Evolutionary conservation across 1,140 invertebrate genomes (phyloP), one percentile per base, ranked within the genome.

Genomic region (Calosoma granatense): DNA sequence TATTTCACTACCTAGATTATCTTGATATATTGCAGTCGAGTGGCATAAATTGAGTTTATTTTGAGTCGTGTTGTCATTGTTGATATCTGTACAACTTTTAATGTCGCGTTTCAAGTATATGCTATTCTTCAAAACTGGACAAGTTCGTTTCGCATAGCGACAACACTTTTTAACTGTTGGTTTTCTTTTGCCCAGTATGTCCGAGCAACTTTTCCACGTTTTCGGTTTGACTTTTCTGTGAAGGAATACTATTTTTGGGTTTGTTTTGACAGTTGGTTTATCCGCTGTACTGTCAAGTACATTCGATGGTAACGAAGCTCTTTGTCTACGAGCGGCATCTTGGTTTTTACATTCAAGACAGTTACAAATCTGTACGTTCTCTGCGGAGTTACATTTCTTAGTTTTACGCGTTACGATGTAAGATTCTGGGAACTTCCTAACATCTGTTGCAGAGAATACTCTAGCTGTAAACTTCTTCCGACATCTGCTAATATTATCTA

Each of bases 151-250:
- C 6, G 70, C 70, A 51, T 65, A 64, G 55, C 64, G 61, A 59
- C 70, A 72, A 57, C 70, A 72, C 57, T 71, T 71, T 39, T 66
- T 63, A 12, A 70, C 63, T 1, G 60, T 59, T 58, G 65, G 65
- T 43, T 57, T 61, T 4, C 57, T 61, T 21, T 23, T 11, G 19
- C 23, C 54, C 26, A 41, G 53, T 43, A 70, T 68, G 58, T 70
- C 68, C 9, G 67, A 67, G 58, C 68, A 70, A 54, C 68, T 70
- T 60, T 68, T 70, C 68, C 68, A 70, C n/a, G 65, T 66, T 61
- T 70, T 70, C 14, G 65, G 67, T 39, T 63, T 22, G 59, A 56
- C 63, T 55, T 67, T 66, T 56, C 66, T 67, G 30, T 59, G 59
- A 41, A 64, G 19, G 11, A 67, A 61, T 15, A 66, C 60, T 9